Evolutionary conservation across 2,888 invertebrate species (phyloP).

Genomic region (Rhagonycha fulva): DNA sequence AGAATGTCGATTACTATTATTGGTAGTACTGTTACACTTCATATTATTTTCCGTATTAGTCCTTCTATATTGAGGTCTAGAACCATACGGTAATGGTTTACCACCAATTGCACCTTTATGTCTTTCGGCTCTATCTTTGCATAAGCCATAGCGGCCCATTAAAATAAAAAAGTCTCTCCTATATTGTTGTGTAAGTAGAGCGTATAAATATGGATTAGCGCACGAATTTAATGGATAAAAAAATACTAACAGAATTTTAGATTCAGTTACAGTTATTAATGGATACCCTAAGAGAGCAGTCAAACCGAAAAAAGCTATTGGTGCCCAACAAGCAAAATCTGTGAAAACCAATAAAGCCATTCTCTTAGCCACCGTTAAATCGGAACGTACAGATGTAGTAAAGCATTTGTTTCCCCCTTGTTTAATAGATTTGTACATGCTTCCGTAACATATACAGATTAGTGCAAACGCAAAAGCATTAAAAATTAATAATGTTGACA

Average conservation of each 20-base stretch:
- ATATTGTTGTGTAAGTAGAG: slow-evolving; percentile 68
- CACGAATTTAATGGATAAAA: slow-evolving; percentile 72
- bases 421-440: slow-evolving; percentile 65
- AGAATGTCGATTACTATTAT: slow-evolving; percentile 48
- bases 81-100: slow-evolving; percentile 50
- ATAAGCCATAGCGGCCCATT: slow-evolving; percentile 57
- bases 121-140: slow-evolving; percentile 53
- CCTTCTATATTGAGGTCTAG: slow-evolving; percentile 48
- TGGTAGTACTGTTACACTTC: slow-evolving; percentile 25
- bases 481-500: slow-evolving; percentile 61
- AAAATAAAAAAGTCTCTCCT: slow-evolving; percentile 62
- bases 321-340: slow-evolving; percentile 66
- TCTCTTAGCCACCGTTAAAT: slow-evolving; percentile 63
- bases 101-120: slow-evolving; percentile 57
- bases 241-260: slow-evolving; percentile 65
- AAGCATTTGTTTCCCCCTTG: slow-evolving; percentile 60
- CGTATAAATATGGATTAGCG: slow-evolving; percentile 72
- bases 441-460: slow-evolving; percentile 65
- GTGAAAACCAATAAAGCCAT: slow-evolving; percentile 72
- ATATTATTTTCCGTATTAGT: slow-evolving; percentile 35
- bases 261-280: slow-evolving; percentile 60
- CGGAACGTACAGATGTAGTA: slow-evolving; percentile 54
- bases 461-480: slow-evolving; percentile 66
- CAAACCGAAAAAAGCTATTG: slow-evolving; percentile 68
- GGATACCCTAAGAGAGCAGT: slow-evolving; percentile 67